phyloP scores from a whole-genome alignment of 2,113 vertebrate genomes.

The Amphilophus citrinellus region DNA sequence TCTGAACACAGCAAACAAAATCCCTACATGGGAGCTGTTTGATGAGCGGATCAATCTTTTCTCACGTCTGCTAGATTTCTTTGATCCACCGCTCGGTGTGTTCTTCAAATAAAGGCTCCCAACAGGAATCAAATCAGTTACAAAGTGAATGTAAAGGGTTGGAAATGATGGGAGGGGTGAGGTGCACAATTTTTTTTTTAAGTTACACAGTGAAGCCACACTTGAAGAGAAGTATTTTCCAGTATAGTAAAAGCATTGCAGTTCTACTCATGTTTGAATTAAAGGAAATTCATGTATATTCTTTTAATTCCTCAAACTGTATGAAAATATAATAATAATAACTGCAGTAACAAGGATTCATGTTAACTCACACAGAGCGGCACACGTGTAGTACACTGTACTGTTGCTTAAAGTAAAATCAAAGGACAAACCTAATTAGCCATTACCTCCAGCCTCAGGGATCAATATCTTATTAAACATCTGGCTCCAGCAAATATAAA shows the following conservation, averaged over 20 bases:
- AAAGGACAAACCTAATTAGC: neutral
- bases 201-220: neutral
- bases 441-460: neutral
- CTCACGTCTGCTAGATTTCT: neutral
- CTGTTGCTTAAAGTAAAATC: neutral
- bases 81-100: rapidly evolving
- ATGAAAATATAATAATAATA: neutral
- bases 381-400: neutral
- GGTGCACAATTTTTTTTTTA: neutral
- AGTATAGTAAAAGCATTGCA: too few relatives aligned
- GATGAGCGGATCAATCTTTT: neutral
- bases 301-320: neutral
- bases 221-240: neutral
- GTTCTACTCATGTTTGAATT: neutral
- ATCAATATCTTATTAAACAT: conserved; percentile 32
- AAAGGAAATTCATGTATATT: neutral
- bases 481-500: conserved; percentile 5
- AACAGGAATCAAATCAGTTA: neutral
- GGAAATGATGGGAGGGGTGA: neutral
- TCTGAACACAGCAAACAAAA: too few relatives aligned
- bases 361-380: neutral
- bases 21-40: neutral
- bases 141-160: neutral
- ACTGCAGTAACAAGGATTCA: neutral
- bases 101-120: neutral